A percentile compares a stretch with the other conserved stretches of the same genome.
Conservation (phyloP, 2,113 vertebrate species). For the Scatophagus argus region DNA sequence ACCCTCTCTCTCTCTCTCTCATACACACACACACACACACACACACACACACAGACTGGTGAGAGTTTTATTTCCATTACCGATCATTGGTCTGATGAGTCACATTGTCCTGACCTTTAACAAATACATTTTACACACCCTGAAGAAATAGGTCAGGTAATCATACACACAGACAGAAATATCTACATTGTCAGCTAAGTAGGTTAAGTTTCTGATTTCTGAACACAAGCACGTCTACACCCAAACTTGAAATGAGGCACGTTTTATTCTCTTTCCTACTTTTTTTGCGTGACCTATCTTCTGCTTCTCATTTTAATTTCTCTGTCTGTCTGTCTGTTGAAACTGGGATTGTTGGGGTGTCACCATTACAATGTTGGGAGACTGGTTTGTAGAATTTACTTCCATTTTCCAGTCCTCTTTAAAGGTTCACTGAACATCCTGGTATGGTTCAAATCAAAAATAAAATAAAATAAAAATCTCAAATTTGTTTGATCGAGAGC, state of each 20-base stretch:
- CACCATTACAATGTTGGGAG: conserved; percentile 5
- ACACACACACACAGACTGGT: conserved; percentile 24
- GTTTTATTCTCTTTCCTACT: not conserved
- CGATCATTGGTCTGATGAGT: conserved; percentile 69
- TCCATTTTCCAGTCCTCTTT: conserved; percentile 17
- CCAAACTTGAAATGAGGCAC: conserved; percentile 48
- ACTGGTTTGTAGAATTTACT: conserved; percentile 8
- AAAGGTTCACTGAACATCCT: conserved; percentile 1
- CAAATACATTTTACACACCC: conserved; percentile 65
- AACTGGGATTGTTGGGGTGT: conserved; percentile 10
- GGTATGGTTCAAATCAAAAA: not conserved
- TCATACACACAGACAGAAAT: conserved; percentile 56
- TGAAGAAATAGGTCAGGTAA: conserved; percentile 71
- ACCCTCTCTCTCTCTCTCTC: conserved; percentile 7
- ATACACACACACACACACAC: conserved; percentile 12
- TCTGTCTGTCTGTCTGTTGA: not conserved
- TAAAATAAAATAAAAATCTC: conserved; percentile 8
- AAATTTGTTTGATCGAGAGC: too few species aligned
- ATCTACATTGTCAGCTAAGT: conserved; percentile 53
- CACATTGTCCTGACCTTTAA: conserved; percentile 78
- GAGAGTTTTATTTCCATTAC: conserved; percentile 76
- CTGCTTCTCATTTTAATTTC: conserved; percentile 9
- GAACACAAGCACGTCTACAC: conserved; percentile 25
- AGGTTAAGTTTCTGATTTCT: conserved; percentile 55
- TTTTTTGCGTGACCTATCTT: too few species aligned